Conservation (phyloP, 2,888 invertebrate species). For the Polylopha cassiicola region DNA sequence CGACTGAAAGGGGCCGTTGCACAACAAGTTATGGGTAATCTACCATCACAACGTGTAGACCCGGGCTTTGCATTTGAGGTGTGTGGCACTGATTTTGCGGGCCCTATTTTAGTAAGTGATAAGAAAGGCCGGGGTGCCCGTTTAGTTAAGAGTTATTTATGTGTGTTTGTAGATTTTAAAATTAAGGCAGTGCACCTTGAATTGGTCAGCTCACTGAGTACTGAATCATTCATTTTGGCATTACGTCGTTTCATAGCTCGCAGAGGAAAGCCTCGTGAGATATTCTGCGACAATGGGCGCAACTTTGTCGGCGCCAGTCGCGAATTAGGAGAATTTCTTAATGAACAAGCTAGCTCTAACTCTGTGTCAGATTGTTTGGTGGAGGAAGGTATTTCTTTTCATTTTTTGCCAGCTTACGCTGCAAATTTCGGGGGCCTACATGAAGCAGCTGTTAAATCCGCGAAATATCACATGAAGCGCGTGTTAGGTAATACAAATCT, state of each 20-base stretch:
- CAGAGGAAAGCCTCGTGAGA: constrained; percentile 11
- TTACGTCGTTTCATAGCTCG: constrained; percentile 16
- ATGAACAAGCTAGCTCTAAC: neutral
- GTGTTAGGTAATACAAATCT: constrained; percentile 23
- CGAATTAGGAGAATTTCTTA: constrained; percentile 10
- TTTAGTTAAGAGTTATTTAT: constrained; percentile 16
- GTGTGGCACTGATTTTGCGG: constrained; percentile 10
- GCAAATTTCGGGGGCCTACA: constrained; percentile 11
- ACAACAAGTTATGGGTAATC: constrained; percentile 12
- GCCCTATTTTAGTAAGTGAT: constrained; percentile 10
- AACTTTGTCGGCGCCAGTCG: constrained; percentile 15
- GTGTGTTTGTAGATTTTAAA: constrained; percentile 15
- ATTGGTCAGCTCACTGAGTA: constrained; percentile 5
- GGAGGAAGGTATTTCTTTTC: constrained; percentile 5
- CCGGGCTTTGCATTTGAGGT: constrained; percentile 7
- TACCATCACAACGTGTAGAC: constrained; percentile 6
- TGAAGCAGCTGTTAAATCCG: constrained; percentile 13
- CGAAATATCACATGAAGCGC: constrained; percentile 9
- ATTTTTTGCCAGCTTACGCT: constrained; percentile 2
- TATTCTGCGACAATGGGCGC: constrained; percentile 15
- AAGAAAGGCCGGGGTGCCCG: constrained; percentile 9
- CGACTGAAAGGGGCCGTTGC: constrained; percentile 8
- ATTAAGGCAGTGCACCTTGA: constrained; percentile 22
- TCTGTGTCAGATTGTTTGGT: constrained; percentile 8
- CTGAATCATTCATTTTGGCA: constrained; percentile 18